These are phyloP conservation scores for Ligdia adustata DNA, from an alignment of 2,888 invertebrate species.

Conservation along the genomic window DNA sequence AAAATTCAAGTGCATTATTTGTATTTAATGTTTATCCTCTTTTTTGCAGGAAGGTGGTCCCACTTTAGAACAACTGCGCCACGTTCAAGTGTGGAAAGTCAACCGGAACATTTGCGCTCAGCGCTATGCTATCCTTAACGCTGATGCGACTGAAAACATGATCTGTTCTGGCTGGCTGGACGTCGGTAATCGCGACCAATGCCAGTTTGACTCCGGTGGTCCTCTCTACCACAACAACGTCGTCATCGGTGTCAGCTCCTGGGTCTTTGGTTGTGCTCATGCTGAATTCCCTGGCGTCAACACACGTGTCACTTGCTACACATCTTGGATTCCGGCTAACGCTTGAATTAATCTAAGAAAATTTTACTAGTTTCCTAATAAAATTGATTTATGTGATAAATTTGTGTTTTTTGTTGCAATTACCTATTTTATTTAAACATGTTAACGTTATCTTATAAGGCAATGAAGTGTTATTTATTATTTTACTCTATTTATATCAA, in stretches of 20 bases:
- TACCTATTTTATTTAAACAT: too few species aligned
- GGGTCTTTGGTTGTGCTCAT: constrained; percentile 44
- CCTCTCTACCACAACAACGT: constrained; percentile 58
- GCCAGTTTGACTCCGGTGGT: constrained; percentile 63
- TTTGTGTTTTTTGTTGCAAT: too few species aligned
- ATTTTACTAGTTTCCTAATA: too few species aligned
- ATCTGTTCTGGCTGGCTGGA: constrained; percentile 58
- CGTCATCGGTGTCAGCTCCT: constrained; percentile 55
- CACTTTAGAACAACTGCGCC: constrained; percentile 39
- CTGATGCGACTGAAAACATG: constrained; percentile 31
- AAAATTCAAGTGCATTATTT: too few species aligned
- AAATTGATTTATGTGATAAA: too few species aligned
- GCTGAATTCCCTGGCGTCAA: constrained; percentile 50
- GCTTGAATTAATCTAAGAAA: too few species aligned
- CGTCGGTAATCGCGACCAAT: constrained; percentile 65
- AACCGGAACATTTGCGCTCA: constrained; percentile 40
- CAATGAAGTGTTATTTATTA: too few species aligned
- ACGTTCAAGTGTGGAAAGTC: constrained; percentile 47
- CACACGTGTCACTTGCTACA: constrained; percentile 51
- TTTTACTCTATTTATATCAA: too few species aligned
- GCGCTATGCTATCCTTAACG: constrained; percentile 33
- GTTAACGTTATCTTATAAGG: too few species aligned
- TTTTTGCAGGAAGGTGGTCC: constrained; percentile 25
- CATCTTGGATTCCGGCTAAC: constrained; percentile 53
- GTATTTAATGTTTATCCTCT: too few species aligned